phyloP scores from a whole-genome alignment of 2,888 invertebrate species.

The Dromius quadrimaculatus region DNA sequence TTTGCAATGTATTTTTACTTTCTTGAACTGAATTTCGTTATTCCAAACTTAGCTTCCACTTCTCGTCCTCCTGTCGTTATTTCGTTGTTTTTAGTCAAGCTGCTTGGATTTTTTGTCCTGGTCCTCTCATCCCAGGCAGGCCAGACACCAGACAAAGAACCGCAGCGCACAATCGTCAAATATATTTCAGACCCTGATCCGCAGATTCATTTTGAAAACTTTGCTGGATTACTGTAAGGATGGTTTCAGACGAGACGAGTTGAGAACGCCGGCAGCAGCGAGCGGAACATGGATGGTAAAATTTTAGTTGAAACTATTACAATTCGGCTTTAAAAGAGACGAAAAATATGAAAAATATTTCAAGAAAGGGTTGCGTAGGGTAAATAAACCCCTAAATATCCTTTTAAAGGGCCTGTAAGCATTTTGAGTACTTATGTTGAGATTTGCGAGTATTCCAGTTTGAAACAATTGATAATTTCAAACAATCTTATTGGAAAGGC shows the following conservation, averaged over 20 bases:
- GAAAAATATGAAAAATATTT: too few species aligned
- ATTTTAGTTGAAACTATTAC: too few species aligned
- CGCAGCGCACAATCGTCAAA: constrained; percentile 12
- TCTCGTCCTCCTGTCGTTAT: not conserved
- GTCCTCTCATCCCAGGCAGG: constrained; percentile 49
- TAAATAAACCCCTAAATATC: too few species aligned
- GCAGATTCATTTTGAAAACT: not conserved
- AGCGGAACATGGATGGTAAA: constrained; percentile 36
- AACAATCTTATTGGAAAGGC: too few species aligned
- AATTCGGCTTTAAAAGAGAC: too few species aligned
- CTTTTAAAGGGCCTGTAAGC: too few species aligned
- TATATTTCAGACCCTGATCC: not conserved
- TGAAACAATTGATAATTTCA: too few species aligned
- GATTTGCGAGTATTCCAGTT: too few species aligned
- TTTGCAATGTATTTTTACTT: not conserved
- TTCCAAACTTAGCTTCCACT: not conserved
- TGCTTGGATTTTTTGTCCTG: constrained; percentile 18
- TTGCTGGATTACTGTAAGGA: constrained; percentile 21
- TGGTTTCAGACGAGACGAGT: constrained; percentile 35
- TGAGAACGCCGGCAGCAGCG: not conserved
- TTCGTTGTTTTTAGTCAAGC: not conserved
- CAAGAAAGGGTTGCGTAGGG: too few species aligned
- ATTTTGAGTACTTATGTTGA: too few species aligned
- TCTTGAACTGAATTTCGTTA: not conserved
- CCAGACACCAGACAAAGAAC: constrained; percentile 57